These are phyloP conservation scores for Hydraecia micacea DNA, from an alignment of 2,888 invertebrate genomes.

Conservation along the genomic window DNA sequence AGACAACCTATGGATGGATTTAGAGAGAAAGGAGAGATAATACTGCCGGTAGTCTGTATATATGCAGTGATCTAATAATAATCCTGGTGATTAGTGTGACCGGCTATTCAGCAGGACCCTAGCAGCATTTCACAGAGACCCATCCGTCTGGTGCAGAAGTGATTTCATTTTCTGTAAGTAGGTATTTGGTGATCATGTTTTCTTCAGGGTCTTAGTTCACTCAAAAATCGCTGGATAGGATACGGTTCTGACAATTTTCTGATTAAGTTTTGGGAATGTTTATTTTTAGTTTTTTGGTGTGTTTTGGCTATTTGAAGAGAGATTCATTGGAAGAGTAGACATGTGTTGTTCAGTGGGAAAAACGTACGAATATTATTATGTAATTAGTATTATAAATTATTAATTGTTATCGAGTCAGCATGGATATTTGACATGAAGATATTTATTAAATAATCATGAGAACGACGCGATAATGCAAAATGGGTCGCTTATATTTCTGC, in stretches of 20 bases:
- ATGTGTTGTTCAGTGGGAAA: neutral
- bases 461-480: neutral
- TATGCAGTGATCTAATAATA: slow-evolving; percentile 2
- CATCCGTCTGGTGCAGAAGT: neutral
- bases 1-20: no score
- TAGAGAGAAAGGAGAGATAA: no score
- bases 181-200: neutral
- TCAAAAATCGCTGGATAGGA: neutral
- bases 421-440: no score
- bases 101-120: neutral
- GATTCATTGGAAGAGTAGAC: neutral
- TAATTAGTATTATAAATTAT: neutral
- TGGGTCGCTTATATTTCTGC: neutral
- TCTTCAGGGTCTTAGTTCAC: neutral
- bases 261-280: neutral
- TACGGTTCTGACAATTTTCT: neutral
- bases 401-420: neutral
- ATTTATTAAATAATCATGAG: neutral
- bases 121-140: neutral
- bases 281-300: neutral
- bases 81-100: neutral
- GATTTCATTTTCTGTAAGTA: neutral
- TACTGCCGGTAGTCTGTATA: no score
- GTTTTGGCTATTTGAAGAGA: neutral
- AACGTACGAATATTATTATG: neutral